Evolutionary conservation across 2,888 invertebrate genomes (phyloP), one percentile per base, ranked within the genome.

Genomic region (Elmis aenea): DNA sequence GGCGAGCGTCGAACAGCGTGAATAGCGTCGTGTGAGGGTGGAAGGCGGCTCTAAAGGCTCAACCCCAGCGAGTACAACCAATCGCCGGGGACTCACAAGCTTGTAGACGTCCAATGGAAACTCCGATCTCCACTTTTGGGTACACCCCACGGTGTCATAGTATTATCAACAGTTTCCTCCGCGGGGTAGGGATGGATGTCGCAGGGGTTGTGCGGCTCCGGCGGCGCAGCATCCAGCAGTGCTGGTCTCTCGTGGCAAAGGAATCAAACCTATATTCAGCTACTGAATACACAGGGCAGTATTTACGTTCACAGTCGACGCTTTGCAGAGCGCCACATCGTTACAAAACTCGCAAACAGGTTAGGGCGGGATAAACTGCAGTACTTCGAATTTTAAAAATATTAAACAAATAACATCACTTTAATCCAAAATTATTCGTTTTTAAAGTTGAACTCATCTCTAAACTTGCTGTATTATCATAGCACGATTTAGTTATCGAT

Each of bases 181-280:
- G 29, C 23, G 24, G 23, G 41, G 54, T 32, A 44, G 58, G 58
- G 58, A 57, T 55, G 41, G 56, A 48, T 13, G 31, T 26, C 21
- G 26, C 37, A 36, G 48, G 36, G 44, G 43, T 26, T 35, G 52
- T 38, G 37, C 51, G 42, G 46, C 40, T 37, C 41, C 29, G 32
- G 38, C 34, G 38, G 42, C 46, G 40, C 43, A 43, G 35, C 47
- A 44, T 48, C 47, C 51, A 45, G 44, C 48, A 45, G 61, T 63
- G 61, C 52, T 57, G 64, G 61, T 58, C 65, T 66, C 65, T 64
- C 54, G 63, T 56, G 67, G 55, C 52, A 52, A 51, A 43, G 30
- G 49, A 34, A 45, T 46, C 34, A 56, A 52, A 38, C 42, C 29
- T 21, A 38, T 37, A 45, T 44, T 47, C 41, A 53, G 46, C 38